Percentiles rank a stretch among this genome's conserved stretches.
Conservation (phyloP, 2,797 vertebrate genomes). For the Acanthurus tractus region DNA sequence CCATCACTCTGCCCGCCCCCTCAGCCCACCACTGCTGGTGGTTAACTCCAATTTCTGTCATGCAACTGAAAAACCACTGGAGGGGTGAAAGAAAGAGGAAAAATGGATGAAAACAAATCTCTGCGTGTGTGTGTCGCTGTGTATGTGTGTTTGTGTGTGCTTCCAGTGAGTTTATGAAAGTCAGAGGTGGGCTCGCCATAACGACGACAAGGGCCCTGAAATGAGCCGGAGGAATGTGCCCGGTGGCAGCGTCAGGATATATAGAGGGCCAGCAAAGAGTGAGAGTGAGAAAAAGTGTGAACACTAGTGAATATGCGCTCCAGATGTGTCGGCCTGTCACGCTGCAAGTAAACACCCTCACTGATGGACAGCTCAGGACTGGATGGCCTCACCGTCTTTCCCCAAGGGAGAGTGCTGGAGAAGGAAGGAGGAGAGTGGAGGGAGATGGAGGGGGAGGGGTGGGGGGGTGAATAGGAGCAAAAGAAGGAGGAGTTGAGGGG, state of each 20-base stretch:
- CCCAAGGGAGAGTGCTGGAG: slow-evolving; percentile 65
- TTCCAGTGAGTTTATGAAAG: slow-evolving; percentile 44
- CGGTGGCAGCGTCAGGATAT: slow-evolving; percentile 92
- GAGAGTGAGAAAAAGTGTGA: slow-evolving; percentile 75
- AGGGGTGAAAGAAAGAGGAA: slow-evolving; percentile 87
- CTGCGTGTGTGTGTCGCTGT: slow-evolving; percentile 39
- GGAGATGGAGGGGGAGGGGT: slow-evolving; percentile 52
- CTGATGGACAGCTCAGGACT: slow-evolving; percentile 99
- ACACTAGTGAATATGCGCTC: slow-evolving; percentile 96
- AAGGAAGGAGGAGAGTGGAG: slow-evolving; percentile 71
- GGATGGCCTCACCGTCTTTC: slow-evolving; percentile 93
- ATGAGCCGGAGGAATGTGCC: slow-evolving; percentile 95
- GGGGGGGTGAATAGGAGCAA: slow-evolving; percentile 51
- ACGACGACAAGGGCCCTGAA: slow-evolving; percentile 89
- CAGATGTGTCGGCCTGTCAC: slow-evolving; percentile 99
- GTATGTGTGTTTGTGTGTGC: slow-evolving; percentile 52
- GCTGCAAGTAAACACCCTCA: slow-evolving; percentile 95
- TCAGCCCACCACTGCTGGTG: slow-evolving; percentile 79
- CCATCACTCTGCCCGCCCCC: slow-evolving; percentile 72
- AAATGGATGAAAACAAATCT: slow-evolving; percentile 75
- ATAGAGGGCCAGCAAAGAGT: slow-evolving; percentile 55
- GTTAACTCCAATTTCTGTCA: slow-evolving; percentile 97
- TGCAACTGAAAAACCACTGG: slow-evolving; percentile 98
- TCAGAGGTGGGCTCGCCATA: slow-evolving; percentile 87
- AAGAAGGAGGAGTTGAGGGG: slow-evolving; percentile 68